Evolutionary conservation across 2,888 invertebrate genomes (phyloP).

Genomic region (Tridacna gigas): DNA sequence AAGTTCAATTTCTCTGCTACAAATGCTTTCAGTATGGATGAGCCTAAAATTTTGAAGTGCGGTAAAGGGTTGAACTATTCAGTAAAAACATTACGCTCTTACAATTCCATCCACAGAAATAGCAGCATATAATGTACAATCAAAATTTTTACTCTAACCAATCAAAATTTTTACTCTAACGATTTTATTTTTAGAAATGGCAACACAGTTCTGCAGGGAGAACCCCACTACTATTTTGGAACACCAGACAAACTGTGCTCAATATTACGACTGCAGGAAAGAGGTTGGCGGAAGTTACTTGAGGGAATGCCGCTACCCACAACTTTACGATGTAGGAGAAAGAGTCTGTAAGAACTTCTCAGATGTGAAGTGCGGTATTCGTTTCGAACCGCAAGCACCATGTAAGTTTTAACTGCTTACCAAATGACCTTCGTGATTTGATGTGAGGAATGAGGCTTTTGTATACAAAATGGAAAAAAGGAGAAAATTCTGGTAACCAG

Average conservation of each 20-base stretch:
- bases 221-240: constrained; percentile 64
- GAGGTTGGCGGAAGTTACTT: constrained; percentile 70
- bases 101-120: constrained; percentile 57
- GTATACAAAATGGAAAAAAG: no score
- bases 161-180: no score
- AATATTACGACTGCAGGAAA: constrained; percentile 76
- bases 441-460: no score
- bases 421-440: no score
- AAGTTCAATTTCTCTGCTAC: no score
- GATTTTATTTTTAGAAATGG: constrained; percentile 65
- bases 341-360: constrained; percentile 71
- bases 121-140: constrained; percentile 46
- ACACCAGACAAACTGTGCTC: constrained; percentile 73
- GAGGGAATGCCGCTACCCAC: constrained; percentile 77
- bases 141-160: background rate
- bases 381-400: constrained; percentile 73
- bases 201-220: constrained; percentile 54
- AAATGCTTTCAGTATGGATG: no score
- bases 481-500: no score
- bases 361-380: constrained; percentile 69
- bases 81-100: background rate
- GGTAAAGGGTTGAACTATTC: background rate
- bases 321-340: constrained; percentile 68
- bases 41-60: no score
- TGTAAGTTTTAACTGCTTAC: constrained; percentile 68